Base-by-base conservation (phyloP, 1,140 invertebrate genomes). In the Lucilia sericata region DNA sequence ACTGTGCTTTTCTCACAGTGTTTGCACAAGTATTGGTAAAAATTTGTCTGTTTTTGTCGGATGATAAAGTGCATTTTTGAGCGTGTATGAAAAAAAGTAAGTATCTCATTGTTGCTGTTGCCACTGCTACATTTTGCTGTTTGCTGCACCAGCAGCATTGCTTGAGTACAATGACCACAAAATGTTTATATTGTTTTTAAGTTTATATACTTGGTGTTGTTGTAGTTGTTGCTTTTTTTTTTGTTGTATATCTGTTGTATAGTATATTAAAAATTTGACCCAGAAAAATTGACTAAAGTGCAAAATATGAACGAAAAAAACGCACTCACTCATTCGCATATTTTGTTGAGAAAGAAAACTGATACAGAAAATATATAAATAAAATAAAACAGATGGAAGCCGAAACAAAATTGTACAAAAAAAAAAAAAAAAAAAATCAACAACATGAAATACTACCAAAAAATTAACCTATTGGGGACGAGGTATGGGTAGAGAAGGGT, bases 211-310 rank as follows among this genome's bases (percentile, higher is more conserved):
- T 30, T 30, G 3, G 25, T 30, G 25, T 30, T 30, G 3, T 30
- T 30, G 25, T 30, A 30, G 25, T 30, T 30, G 25, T 30, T 30
- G 25, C 25, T 80, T 13, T 47, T 51, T 51, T n/a, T 25, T 49
- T 17, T 47, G 34, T n/a, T 47, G 25, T 78, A 47, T 21, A 19
- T 36, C 13, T 49, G 42, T 80, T 80, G 76, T 49, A 51, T 80
- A 80, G 76, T 49, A 51, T 80, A 80, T 80, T 80, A 80, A 80
- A 70, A 80, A 80, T 80, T 80, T 80, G 76, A 80, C 76, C 76
- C 76, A 80, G 76, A 80, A 80, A 80, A 80, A 80, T 49, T 80
- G 76, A 80, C 76, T 80, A 80, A 80, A 80, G 76, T 80, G 76
- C 76, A 80, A 80, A 80, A 80, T 49, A 80, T 49, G 42, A 80